Conservation (phyloP, 2,888 invertebrate species). For the Corythucha ciliata region DNA sequence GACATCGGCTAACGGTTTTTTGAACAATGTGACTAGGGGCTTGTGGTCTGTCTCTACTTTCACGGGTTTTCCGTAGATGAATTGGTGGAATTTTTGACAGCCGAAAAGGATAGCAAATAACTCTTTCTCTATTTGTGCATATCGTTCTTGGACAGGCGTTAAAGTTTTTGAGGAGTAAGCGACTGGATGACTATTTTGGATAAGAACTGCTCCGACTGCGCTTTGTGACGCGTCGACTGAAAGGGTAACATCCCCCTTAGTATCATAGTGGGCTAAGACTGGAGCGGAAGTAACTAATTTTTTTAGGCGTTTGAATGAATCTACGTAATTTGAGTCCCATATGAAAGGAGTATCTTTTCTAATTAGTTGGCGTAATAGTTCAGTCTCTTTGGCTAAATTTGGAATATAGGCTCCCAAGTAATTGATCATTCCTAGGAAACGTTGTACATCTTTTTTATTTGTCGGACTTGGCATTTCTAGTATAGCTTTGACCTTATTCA, state of each 20-base stretch:
- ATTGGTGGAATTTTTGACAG: too few relatives aligned
- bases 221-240: background rate
- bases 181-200: constrained; percentile 10
- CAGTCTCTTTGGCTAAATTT: constrained; percentile 31
- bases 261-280: constrained; percentile 13
- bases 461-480: constrained; percentile 26
- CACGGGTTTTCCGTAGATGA: too few relatives aligned
- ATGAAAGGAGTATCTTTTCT: constrained; percentile 24
- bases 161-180: constrained; percentile 7
- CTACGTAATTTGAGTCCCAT: constrained; percentile 10
- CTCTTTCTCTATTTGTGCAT: constrained; percentile 5
- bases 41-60: too few relatives aligned
- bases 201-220: constrained; percentile 7
- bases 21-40: too few relatives aligned
- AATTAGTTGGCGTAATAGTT: constrained; percentile 28
- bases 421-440: constrained; percentile 33
- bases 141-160: background rate
- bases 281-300: constrained; percentile 8
- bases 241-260: background rate
- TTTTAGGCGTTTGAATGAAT: constrained; percentile 13
- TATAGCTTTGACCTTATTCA: constrained; percentile 23
- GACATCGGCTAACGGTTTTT: too few relatives aligned
- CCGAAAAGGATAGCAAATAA: too few relatives aligned
- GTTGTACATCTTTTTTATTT: constrained; percentile 28
- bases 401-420: constrained; percentile 34